Evolutionary conservation across 2,797 vertebrate genomes (phyloP), one percentile per base, ranked within the genome.

Genomic region (Pseudocheirus occidentalis): DNA sequence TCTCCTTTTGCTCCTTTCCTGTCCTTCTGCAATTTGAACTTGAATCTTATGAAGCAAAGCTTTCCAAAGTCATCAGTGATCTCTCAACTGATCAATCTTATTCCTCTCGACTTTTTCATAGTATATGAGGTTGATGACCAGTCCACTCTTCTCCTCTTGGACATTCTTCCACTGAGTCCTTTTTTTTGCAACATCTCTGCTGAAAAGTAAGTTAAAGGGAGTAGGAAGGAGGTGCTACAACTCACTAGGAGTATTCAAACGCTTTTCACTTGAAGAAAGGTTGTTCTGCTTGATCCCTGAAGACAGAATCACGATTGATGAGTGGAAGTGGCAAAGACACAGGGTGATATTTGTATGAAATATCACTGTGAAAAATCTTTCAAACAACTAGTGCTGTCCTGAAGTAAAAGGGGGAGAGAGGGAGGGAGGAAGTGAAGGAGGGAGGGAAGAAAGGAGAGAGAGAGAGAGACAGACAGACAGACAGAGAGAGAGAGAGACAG

Each of bases 361-460:
- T n/a, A n/a, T n/a, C n/a, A 81, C 7, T 40, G 24, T 81, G 73
- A n/a, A 81, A 73, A 73, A 73, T 7, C 34, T 73, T 73, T 73
- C 62, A 73, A 66, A 73, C 28, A 40, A 21, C 40, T 73, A 40
- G 18, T 73, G n/a, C n/a, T 40, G 3, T 73, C n/a, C n/a, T 7
- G 40, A 81, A 81, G 73, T 81, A 7, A 81, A 81, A 46, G 40
- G 40, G n/a, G 40, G 9, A 46, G 46, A 21, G 0, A 6, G 24
- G 73, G 1, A 13, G 40, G 21, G 16, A 5, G 66, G 14, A 18
- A 66, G 4, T 29, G 0, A 3, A 2, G 9, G 31, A 4, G 28
- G 1, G 28, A 11, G 28, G 0, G 9, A 6, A 29, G 5, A 31
- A 27, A 10, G 9, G 28, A 6, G 18, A 3, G 27, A 14, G 16